Conservation (phyloP, 1,140 invertebrate species). For the Plectrocnemia conspersa region DNA sequence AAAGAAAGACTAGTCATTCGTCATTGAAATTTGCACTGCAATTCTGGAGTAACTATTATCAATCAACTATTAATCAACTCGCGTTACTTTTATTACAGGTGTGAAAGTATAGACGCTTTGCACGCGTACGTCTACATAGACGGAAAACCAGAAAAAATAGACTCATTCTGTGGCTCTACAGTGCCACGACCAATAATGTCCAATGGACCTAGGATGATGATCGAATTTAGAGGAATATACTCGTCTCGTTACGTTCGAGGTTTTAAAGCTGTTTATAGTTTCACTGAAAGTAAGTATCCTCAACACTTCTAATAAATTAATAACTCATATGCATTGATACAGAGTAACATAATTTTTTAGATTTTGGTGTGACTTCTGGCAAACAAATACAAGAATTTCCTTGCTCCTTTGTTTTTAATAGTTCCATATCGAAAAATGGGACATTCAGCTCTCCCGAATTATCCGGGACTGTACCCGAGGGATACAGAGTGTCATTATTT, state of each 20-base stretch:
- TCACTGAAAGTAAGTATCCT: slow-evolving; percentile 78
- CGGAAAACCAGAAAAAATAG: slow-evolving; percentile 73
- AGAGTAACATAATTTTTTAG: slow-evolving; percentile 48
- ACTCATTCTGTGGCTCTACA: slow-evolving; percentile 75
- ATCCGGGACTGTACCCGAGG: slow-evolving; percentile 85
- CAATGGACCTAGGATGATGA: slow-evolving; percentile 71
- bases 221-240: slow-evolving; percentile 73
- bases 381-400: slow-evolving; percentile 66
- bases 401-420: slow-evolving; percentile 80
- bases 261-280: slow-evolving; percentile 82
- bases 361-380: slow-evolving; percentile 77
- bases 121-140: slow-evolving; percentile 74
- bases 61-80: too few species aligned
- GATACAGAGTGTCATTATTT: slow-evolving; percentile 93
- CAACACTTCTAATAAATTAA: too few species aligned
- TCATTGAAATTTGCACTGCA: too few species aligned
- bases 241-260: slow-evolving; percentile 70
- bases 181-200: slow-evolving; percentile 84
- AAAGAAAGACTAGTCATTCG: too few species aligned
- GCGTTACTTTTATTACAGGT: too few species aligned
- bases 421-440: slow-evolving; percentile 70
- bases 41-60: too few species aligned
- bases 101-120: slow-evolving; percentile 69
- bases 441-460: slow-evolving; percentile 89
- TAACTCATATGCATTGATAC: too few species aligned